A percentile compares a stretch with the other conserved stretches of the same genome.
Conservation (phyloP, 2,888 invertebrate species). For the Tiliacea aurago region DNA sequence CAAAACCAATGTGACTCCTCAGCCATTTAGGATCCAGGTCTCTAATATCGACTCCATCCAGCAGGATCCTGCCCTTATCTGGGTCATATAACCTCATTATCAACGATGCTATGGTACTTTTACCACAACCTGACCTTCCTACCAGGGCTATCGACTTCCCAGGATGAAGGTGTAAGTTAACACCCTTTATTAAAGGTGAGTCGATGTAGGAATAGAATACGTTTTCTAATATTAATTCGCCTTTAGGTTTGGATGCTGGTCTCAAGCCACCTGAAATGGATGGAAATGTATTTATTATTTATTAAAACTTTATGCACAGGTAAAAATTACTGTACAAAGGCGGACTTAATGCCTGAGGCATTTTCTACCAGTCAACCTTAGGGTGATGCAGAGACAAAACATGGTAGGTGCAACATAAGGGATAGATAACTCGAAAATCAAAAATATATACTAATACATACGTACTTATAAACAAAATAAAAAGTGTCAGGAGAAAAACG, state of each 20-base stretch:
- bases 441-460: no score
- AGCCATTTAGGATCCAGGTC: conserved; percentile 96
- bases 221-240: conserved; percentile 94
- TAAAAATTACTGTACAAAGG: no score
- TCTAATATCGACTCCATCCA: conserved; percentile 95
- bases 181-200: conserved; percentile 89
- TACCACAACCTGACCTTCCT: conserved; percentile 98
- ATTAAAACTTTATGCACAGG: no score
- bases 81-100: conserved; percentile 97
- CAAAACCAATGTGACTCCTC: conserved; percentile 96
- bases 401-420: no score
- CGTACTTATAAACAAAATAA: no score
- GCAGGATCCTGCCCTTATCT: conserved; percentile 91
- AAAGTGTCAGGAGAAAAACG: no score
- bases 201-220: conserved; percentile 94
- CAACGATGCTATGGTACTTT: conserved; percentile 97
- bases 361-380: no score
- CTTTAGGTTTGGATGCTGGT: conserved; percentile 89
- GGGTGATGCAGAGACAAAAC: no score
- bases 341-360: no score
- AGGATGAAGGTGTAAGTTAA: conserved; percentile 92
- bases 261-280: conserved; percentile 90
- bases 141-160: conserved; percentile 95
- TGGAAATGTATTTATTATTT: no score
- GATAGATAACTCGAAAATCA: no score